These are phyloP conservation scores for Gastrophysa polygoni DNA, from an alignment of 2,888 invertebrate genomes.

Conservation along the genomic window DNA sequence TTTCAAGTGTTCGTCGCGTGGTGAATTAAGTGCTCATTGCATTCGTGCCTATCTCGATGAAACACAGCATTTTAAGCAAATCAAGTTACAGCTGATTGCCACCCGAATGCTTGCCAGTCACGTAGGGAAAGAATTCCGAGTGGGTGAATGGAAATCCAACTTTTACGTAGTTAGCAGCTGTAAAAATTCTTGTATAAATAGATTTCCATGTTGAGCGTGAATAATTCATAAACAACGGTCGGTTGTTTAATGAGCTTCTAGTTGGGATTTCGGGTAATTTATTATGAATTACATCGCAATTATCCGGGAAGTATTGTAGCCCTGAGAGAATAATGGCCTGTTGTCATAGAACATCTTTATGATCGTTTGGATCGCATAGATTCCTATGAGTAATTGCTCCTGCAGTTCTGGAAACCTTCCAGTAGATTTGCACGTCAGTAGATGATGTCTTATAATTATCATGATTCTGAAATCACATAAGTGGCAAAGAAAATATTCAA, in stretches of 20 bases:
- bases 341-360: conserved; percentile 12
- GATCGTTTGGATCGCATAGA: neutral
- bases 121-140: conserved; percentile 38
- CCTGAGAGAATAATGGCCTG: conserved; percentile 4
- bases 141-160: conserved; percentile 31
- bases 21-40: conserved; percentile 33
- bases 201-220: conserved; percentile 24
- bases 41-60: conserved; percentile 43
- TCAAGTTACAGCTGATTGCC: conserved; percentile 42
- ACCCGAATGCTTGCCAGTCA: conserved; percentile 40
- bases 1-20: conserved; percentile 33
- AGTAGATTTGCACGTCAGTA: too few relatives aligned
- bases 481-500: too few relatives aligned
- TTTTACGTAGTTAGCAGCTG: conserved; percentile 20
- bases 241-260: conserved; percentile 24
- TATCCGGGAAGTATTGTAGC: conserved; percentile 5
- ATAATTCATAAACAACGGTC: conserved; percentile 27
- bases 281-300: conserved; percentile 12
- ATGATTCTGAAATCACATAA: too few relatives aligned
- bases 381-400: neutral
- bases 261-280: conserved; percentile 17
- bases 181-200: conserved; percentile 26
- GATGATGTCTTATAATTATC: too few relatives aligned
- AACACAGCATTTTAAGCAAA: conserved; percentile 43
- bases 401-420: neutral